Evolutionary conservation across 2,113 vertebrate genomes (phyloP), one percentile per base, ranked within the genome.

Genomic region (Chaetops frenatus): DNA sequence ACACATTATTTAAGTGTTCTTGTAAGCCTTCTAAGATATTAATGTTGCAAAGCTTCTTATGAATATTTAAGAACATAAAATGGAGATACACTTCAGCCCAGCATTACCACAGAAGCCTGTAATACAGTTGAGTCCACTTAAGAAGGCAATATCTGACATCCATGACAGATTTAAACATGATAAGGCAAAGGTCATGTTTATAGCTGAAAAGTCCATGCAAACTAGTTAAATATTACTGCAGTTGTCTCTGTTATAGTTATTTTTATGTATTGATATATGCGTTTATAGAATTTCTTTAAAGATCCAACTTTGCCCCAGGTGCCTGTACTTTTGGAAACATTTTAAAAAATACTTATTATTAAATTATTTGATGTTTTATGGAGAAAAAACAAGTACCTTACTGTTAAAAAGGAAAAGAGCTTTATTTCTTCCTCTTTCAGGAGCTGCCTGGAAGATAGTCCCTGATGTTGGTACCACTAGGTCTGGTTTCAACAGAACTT

Each of bases 1-100:
- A 98, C 98, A 98, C 98, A 98, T 99, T 99, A 99, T 99, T 99
- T 99, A 99, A 99, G 99, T 99, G 99, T 99, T 99, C 99, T 99
- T 99, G 99, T 99, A 99, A 99, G 98, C 98, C 99, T 99, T 99
- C 98, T 99, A 99, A 99, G 99, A 99, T 99, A 99, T 99, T 99
- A 99, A 99, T 99, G 99, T 98, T 99, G 98, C 98, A 99, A 99
- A 99, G 99, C 99, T 99, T 98, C 99, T 99, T 99, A 99, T 99
- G 98, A 99, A 99, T 99, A 99, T 99, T 99, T 99, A 99, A 99
- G 98, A 98, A 98, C 98, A 96, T 98, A 98, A 99, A 99, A 99
- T 99, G 98, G 98, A 98, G 98, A 98, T 98, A 95, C 95, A 44
- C 97, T 98, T 95, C 90, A 96, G 97, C 82, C 94, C 96, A 92